Evolutionary conservation across 1,140 invertebrate species (phyloP), one percentile per base, ranked within the genome.

Genomic region (Metaphire vulgaris): DNA sequence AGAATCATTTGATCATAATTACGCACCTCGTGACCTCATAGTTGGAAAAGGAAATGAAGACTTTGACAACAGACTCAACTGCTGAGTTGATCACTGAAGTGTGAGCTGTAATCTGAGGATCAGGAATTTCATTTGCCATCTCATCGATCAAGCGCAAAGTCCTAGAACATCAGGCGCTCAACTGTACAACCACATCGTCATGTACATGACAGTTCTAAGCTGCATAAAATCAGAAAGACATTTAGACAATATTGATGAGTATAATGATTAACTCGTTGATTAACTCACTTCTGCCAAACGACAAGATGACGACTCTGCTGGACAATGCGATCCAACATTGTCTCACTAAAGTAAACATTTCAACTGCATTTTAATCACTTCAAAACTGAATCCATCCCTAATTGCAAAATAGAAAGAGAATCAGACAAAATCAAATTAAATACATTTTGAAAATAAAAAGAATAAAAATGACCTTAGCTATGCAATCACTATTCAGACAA

Each of bases 231-330:
- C 21, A 67, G 26, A n/a, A 30, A 26, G n/a, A 69, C 6, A 12
- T 12, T 6, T 69, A 30, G 29, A n/a, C n/a, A 6, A 69, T 69
- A 26, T 69, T 69, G 2, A n/a, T 69, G n/a, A 26, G 29, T n/a
- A 69, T 14, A 6, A 69, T 69, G 67, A 6, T 14, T 65, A 65
- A n/a, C 14, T 15, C 28, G 34, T 69, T 72, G 14, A 26, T 16
- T 30, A 76, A 78, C 80, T 78, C 80, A 85, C 84, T 94, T 89
- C 72, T 93, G 88, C 56, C 95, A 88, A 89, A 98, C 92, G 68
- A 97, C 95, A 82, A 94, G 94, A 84, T 98, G 96, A 85, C 97
- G 95, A 0, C 95, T 93, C 86, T 98, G 96, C 80, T 94, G 91
- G 68, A 98, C 96, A 67, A 98, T 97, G 87, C 97, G 94, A 83